phyloP scores from a whole-genome alignment of 2,797 vertebrate species.

The Serranus cabrilla region DNA sequence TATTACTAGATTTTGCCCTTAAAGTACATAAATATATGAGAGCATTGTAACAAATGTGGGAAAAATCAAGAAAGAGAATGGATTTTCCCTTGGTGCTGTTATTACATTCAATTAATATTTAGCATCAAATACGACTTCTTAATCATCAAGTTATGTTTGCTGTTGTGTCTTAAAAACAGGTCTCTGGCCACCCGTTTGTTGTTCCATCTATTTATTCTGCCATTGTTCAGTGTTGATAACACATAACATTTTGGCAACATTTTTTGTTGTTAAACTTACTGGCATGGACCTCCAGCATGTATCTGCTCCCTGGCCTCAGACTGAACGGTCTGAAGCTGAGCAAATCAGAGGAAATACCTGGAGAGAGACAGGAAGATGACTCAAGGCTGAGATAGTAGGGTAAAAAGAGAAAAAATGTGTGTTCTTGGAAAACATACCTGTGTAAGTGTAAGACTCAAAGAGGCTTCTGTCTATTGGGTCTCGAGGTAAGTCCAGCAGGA shows the following conservation, averaged over 20 bases:
- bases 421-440: conserved; percentile 71
- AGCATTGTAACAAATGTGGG: background rate
- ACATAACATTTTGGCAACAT: background rate
- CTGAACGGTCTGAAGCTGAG: conserved; percentile 85
- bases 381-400: background rate
- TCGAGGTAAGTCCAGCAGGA: conserved; percentile 84
- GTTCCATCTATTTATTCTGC: background rate
- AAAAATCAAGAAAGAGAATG: background rate
- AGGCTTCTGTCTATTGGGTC: conserved; percentile 67
- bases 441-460: conserved; percentile 81
- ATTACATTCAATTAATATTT: background rate
- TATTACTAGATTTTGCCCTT: background rate
- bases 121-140: background rate
- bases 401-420: background rate
- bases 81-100: background rate
- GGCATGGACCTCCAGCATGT: conserved; percentile 87
- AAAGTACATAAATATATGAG: background rate
- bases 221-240: background rate
- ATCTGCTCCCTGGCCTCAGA: conserved; percentile 83
- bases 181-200: background rate
- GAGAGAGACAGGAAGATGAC: conserved; percentile 7
- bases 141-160: background rate
- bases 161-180: background rate
- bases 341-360: conserved; percentile 80
- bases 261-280: conserved; percentile 76